A percentile compares a stretch with the other conserved stretches of the same genome.
Evolutionary conservation across 2,888 invertebrate genomes (phyloP).

Genomic region (Harmothoe impar): DNA sequence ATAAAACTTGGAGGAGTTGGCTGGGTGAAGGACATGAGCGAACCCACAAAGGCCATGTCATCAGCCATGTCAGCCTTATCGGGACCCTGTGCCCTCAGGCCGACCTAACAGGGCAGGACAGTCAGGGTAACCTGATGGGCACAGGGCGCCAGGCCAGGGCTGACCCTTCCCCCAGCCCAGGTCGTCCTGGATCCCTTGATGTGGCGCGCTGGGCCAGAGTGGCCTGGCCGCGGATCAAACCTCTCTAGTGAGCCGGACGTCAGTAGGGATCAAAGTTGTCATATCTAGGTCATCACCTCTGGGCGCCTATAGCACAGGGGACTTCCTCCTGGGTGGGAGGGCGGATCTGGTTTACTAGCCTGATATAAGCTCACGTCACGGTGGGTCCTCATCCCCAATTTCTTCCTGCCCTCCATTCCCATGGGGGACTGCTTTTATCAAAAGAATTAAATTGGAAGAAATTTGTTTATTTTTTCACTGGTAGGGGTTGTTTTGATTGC

Average conservation of each 20-base stretch:
- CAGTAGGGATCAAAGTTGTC: constrained; percentile 25
- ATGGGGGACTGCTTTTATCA: constrained; percentile 19
- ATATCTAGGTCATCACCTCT: constrained; percentile 45
- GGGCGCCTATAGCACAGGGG: constrained; percentile 17
- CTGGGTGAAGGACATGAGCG: constrained; percentile 30
- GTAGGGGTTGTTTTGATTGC: constrained; percentile 39
- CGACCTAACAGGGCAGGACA: constrained; percentile 36
- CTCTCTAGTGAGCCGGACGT: not conserved
- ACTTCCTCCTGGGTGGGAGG: not conserved
- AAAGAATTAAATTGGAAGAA: constrained; percentile 35
- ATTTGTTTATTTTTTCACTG: constrained; percentile 28
- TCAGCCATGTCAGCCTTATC: constrained; percentile 53
- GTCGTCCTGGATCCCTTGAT: constrained; percentile 18
- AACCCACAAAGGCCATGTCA: constrained; percentile 53
- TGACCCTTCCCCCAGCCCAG: not conserved
- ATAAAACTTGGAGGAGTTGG: constrained; percentile 36
- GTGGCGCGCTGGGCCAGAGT: constrained; percentile 13
- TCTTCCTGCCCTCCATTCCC: not conserved
- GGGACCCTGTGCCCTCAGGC: not conserved
- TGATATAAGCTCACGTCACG: constrained; percentile 1
- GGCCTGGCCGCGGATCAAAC: constrained; percentile 15
- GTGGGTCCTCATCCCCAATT: not conserved
- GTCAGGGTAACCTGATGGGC: constrained; percentile 37
- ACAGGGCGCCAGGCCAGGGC: not conserved
- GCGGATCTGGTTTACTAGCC: not conserved